Evolutionary conservation across 2,888 invertebrate genomes (phyloP).

Genomic region (Polia nebulosa): DNA sequence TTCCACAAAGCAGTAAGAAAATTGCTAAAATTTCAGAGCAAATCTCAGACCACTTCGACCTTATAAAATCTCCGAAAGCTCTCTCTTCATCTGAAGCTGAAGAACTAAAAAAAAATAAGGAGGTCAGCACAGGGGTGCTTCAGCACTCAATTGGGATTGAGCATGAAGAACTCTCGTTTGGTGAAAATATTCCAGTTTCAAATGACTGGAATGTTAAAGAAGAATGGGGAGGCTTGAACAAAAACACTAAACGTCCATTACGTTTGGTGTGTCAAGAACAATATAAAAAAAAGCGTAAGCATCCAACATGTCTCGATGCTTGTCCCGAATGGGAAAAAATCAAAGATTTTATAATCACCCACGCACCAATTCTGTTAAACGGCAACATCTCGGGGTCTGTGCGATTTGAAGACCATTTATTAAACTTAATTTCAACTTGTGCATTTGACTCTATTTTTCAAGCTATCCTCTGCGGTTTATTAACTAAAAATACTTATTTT

Average conservation of each 20-base stretch:
- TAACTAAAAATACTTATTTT: not conserved
- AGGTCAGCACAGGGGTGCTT: not conserved
- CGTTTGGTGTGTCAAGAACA: not conserved
- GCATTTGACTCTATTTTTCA: not conserved
- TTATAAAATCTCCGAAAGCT: no score
- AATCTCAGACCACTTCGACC: not conserved
- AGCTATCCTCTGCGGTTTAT: not conserved
- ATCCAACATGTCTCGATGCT: not conserved
- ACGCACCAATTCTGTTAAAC: not conserved
- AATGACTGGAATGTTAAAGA: not conserved
- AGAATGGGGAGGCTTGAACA: not conserved
- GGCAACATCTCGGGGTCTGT: constrained; percentile 2
- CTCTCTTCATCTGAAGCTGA: not conserved
- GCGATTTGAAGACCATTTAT: not conserved
- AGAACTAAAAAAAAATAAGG: no score
- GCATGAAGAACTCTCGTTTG: not conserved
- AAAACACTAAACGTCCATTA: not conserved
- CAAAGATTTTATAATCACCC: not conserved
- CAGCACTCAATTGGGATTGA: not conserved
- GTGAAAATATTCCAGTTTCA: not conserved
- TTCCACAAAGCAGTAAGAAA: not conserved
- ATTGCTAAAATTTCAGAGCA: no score
- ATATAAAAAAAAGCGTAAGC: not conserved
- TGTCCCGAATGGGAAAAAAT: constrained; percentile 2
- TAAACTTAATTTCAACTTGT: not conserved